These are phyloP conservation scores for Glaucidium brasilianum DNA, from an alignment of 2,113 vertebrate genomes.

Conservation along the genomic window DNA sequence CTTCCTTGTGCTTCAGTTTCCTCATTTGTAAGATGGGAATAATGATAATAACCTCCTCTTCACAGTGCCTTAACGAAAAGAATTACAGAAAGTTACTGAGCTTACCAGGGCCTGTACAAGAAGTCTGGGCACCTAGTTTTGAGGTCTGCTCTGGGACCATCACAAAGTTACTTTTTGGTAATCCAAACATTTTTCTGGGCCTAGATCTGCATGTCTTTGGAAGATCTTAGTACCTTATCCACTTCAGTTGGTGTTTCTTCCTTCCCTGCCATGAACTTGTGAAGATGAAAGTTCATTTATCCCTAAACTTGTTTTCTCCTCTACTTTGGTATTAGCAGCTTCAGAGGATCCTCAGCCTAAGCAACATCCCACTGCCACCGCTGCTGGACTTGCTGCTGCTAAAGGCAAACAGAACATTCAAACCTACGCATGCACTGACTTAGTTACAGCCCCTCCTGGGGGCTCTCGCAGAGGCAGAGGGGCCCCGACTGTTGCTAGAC, in stretches of 20 bases:
- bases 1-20: background rate
- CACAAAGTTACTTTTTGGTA: background rate
- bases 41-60: background rate
- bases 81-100: background rate
- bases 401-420: background rate
- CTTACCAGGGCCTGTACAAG: background rate
- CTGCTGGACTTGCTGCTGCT: background rate
- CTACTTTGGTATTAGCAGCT: background rate
- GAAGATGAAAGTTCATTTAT: background rate
- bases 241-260: background rate
- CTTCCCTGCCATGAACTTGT: background rate
- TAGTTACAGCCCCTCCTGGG: background rate
- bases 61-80: background rate
- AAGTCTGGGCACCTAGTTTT: background rate
- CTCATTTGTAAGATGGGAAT: background rate
- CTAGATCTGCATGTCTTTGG: background rate
- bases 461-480: background rate
- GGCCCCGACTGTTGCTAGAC: rapidly evolving
- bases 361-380: background rate
- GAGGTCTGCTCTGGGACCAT: background rate
- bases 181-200: background rate
- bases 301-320: background rate
- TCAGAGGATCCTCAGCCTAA: background rate
- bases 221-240: background rate
- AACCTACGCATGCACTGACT: rapidly evolving